Evolutionary conservation across 2,888 invertebrate species (phyloP).

Genomic region (Agriopis aurantiaria): DNA sequence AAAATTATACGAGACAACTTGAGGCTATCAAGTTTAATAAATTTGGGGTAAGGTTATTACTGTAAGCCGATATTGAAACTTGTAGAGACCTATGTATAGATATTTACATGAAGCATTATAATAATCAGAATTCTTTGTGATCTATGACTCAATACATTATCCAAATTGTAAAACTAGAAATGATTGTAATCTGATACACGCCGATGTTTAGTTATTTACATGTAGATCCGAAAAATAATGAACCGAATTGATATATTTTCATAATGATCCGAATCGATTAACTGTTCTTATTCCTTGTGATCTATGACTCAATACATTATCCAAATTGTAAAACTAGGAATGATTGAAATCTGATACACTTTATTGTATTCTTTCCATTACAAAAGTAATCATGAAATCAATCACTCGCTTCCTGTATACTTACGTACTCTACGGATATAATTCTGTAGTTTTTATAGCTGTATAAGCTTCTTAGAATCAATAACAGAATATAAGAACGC

Average conservation of each 20-base stretch:
- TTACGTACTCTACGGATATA: constrained; percentile 19
- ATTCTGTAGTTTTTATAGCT: constrained; percentile 31
- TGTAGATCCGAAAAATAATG: too few relatives aligned
- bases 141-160: not conserved
- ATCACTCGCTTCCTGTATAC: constrained; percentile 19
- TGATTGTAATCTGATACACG: too few relatives aligned
- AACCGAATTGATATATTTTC: too few relatives aligned
- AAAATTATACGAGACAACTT: too few relatives aligned
- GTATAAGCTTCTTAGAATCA: constrained; percentile 34
- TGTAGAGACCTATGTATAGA: too few relatives aligned
- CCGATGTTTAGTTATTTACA: too few relatives aligned
- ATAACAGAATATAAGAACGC: constrained; percentile 25
- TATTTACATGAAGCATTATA: too few relatives aligned
- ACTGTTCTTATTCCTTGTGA: not conserved
- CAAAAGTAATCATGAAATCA: constrained; percentile 12
- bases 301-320: not conserved
- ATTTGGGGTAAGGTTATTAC: too few relatives aligned
- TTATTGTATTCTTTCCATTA: constrained; percentile 1
- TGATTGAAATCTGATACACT: not conserved
- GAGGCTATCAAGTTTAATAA: too few relatives aligned
- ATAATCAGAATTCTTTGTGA: not conserved
- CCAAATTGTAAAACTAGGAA: not conserved
- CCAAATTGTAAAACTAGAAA: not conserved
- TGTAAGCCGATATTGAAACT: too few relatives aligned
- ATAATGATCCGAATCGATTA: not conserved